Evolutionary conservation across 2,113 vertebrate genomes (phyloP).

Genomic region (Aptenodytes patagonicus): DNA sequence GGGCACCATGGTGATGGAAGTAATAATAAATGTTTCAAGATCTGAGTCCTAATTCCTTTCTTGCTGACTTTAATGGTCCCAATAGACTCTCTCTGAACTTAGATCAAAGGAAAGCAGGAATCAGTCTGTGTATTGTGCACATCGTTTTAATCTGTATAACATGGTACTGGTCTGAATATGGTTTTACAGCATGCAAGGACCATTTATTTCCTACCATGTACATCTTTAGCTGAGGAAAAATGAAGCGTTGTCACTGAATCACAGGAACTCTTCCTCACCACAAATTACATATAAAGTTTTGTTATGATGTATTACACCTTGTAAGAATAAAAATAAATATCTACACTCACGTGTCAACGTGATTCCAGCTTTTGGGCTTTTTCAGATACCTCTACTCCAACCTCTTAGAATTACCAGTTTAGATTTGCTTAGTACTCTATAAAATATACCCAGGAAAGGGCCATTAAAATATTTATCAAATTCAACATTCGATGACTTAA

Average conservation of each 20-base stretch:
- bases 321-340: neutral
- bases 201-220: neutral
- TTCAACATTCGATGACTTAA: neutral
- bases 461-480: neutral
- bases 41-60: neutral
- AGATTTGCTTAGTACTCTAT: neutral
- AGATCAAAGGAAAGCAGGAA: neutral
- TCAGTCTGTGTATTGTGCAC: neutral
- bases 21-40: neutral
- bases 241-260: neutral
- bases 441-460: neutral
- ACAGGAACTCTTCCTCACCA: neutral
- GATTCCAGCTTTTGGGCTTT: neutral
- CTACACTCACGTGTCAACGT: neutral
- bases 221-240: neutral
- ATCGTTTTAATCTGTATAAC: neutral
- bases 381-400: neutral
- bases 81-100: neutral
- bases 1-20: neutral
- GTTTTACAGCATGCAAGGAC: neutral
- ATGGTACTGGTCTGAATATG: neutral
- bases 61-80: neutral
- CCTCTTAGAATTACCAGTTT: neutral
- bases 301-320: neutral
- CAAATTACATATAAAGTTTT: neutral